A percentile compares a stretch with the other conserved stretches of the same genome.
Evolutionary conservation across 2,113 vertebrate species (phyloP).

Genomic region (Apteryx owenii): DNA sequence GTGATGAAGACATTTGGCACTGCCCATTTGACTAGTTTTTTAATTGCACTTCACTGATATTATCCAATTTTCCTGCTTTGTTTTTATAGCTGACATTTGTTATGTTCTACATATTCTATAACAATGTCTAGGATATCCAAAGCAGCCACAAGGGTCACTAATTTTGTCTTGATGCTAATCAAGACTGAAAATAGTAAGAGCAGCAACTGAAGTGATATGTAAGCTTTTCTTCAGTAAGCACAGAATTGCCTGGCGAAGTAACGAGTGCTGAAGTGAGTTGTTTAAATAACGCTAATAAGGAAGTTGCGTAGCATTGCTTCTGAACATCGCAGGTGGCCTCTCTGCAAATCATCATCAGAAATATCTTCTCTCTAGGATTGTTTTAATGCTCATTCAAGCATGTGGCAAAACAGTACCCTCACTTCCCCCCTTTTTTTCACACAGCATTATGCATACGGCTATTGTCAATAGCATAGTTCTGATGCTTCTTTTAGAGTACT

Average conservation of each 20-base stretch:
- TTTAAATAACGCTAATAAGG: neutral
- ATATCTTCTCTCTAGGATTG: neutral
- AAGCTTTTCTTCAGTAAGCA: neutral
- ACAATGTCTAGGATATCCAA: fast-evolving
- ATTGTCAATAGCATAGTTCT: fast-evolving
- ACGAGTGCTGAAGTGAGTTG: neutral
- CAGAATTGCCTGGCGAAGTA: neutral
- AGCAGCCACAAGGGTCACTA: neutral
- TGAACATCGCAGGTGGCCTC: neutral
- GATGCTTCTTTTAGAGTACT: fast-evolving
- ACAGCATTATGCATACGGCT: fast-evolving
- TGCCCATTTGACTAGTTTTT: neutral
- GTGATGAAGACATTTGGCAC: neutral
- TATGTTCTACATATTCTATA: fast-evolving
- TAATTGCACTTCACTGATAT: neutral
- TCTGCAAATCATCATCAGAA: neutral
- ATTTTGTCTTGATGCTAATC: neutral
- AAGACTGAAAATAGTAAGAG: neutral
- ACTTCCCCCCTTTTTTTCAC: neutral
- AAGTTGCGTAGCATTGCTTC: neutral
- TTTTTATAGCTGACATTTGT: neutral
- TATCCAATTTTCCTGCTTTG: neutral
- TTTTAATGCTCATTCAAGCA: fast-evolving
- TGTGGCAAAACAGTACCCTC: neutral
- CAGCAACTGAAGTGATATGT: neutral